phyloP scores from a whole-genome alignment of 2,888 invertebrate genomes.

The Tipula unca region DNA sequence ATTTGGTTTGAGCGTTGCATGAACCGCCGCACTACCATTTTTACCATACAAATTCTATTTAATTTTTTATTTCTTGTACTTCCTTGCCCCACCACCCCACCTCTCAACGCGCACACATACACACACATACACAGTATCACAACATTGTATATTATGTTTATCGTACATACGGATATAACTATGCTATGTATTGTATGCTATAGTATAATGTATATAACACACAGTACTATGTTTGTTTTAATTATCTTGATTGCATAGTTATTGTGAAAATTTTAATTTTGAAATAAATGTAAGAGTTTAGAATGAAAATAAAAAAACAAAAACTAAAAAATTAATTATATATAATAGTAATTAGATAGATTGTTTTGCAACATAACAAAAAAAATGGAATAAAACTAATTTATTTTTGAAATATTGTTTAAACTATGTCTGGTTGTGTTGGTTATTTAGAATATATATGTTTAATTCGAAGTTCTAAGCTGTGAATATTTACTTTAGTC shows the following conservation, averaged over 20 bases:
- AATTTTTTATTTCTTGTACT: neutral
- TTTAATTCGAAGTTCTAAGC: neutral
- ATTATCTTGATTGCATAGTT: slow-evolving; percentile 14
- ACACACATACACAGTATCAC: neutral
- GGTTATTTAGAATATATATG: too few species aligned
- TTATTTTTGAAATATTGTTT: neutral
- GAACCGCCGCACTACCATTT: neutral
- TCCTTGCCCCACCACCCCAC: neutral
- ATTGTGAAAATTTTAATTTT: neutral
- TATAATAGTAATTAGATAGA: neutral
- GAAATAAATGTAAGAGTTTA: neutral
- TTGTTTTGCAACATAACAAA: neutral
- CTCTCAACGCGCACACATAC: too few species aligned
- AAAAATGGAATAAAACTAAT: neutral
- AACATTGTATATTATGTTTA: neutral
- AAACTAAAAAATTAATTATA: neutral
- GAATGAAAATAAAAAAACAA: neutral
- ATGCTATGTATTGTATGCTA: neutral
- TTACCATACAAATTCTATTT: neutral
- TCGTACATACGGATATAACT: neutral
- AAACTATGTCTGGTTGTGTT: neutral
- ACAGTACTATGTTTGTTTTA: neutral
- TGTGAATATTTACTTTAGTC: neutral
- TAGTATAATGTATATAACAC: neutral
- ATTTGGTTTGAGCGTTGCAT: neutral